Evolutionary conservation across 2,113 vertebrate genomes (phyloP), one percentile per base, ranked within the genome.

Genomic region (Epinephelus fuscoguttatus): DNA sequence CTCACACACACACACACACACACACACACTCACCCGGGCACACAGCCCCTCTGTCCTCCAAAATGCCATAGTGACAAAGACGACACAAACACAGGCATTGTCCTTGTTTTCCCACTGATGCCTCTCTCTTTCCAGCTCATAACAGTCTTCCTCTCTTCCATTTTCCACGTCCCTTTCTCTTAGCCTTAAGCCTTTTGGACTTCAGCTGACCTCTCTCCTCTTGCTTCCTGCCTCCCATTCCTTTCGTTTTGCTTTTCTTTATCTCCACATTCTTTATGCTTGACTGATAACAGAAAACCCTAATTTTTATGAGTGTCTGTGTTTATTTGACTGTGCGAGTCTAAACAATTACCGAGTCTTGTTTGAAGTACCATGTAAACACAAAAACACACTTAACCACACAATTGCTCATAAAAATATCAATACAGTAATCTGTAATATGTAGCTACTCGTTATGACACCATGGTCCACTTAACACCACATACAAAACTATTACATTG

Each of bases 21-120:
- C 66, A 61, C 52, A 59, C 49, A 47, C 53, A 50, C 55, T 59
- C 40, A 70, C 56, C 40, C 67, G 59, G 60, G 45, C 80, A 88
- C 72, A 82, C 33, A 70, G 82, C 61, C 80, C 69, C 69, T 74
- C 82, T 87, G 86, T 91, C 78, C 85, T 86, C 72, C 61, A 77
- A 85, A 91, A 91, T 77, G 78, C 87, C 88, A 89, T 77, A 42
- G 79, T 50, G 60, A 91, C 88, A 90, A 93, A 87, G 86, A 85
- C 40, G 76, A 78, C 52, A 91, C 84, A 91, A 75, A 85, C 79
- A 72, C 49, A 57, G 70, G 53, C 81, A 82, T 90, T 93, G 88
- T 93, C 53, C 89, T 84, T 62, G 63, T 72, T 81, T 81, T 69
- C 78, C 82, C 81, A 79, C 74, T 19, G 79, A 75, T 45, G 76